Percentiles rank a stretch among this genome's conserved stretches.
Evolutionary conservation across 2,888 invertebrate genomes (phyloP).

Genomic region (Drosophila paracracens): DNA sequence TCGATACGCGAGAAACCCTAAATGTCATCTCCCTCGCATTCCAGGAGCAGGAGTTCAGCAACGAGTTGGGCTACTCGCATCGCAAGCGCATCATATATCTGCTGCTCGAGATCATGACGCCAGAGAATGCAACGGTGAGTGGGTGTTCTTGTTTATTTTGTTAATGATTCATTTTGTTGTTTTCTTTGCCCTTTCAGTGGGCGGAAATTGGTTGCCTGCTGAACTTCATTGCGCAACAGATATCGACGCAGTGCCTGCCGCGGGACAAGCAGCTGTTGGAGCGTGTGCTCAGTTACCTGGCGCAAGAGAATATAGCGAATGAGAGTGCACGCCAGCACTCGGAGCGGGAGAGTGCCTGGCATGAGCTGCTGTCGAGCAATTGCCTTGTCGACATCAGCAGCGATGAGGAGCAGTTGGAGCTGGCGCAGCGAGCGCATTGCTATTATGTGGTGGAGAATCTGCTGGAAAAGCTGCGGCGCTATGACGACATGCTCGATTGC

Average conservation of each 20-base stretch:
- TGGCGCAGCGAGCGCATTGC: slow-evolving; percentile 89
- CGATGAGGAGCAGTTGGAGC: slow-evolving; percentile 87
- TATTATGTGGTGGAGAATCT: slow-evolving; percentile 90
- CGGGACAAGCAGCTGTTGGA: slow-evolving; percentile 86
- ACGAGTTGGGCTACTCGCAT: slow-evolving; percentile 89
- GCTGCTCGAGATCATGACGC: slow-evolving; percentile 90
- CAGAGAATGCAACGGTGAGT: slow-evolving; percentile 89
- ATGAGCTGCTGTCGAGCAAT: slow-evolving; percentile 89
- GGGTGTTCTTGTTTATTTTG: neutral
- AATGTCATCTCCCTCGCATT: slow-evolving; percentile 94
- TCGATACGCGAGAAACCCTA: slow-evolving; percentile 93
- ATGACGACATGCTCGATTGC: slow-evolving; percentile 88
- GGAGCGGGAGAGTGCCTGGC: slow-evolving; percentile 90
- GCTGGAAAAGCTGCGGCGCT: slow-evolving; percentile 88
- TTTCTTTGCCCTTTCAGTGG: slow-evolving; percentile 72
- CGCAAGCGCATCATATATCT: slow-evolving; percentile 92
- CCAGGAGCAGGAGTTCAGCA: slow-evolving; percentile 91
- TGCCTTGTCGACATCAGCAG: slow-evolving; percentile 87
- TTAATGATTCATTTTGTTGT: neutral
- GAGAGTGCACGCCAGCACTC: slow-evolving; percentile 86
- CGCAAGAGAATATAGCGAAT: slow-evolving; percentile 84
- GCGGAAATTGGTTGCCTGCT: slow-evolving; percentile 87
- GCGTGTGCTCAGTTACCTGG: slow-evolving; percentile 87
- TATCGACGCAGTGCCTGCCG: slow-evolving; percentile 86
- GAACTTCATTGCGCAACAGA: slow-evolving; percentile 88